Percentiles rank a stretch among this genome's conserved stretches.
Conservation (phyloP, 2,113 vertebrate genomes). For the Chaenogobius annularis region DNA sequence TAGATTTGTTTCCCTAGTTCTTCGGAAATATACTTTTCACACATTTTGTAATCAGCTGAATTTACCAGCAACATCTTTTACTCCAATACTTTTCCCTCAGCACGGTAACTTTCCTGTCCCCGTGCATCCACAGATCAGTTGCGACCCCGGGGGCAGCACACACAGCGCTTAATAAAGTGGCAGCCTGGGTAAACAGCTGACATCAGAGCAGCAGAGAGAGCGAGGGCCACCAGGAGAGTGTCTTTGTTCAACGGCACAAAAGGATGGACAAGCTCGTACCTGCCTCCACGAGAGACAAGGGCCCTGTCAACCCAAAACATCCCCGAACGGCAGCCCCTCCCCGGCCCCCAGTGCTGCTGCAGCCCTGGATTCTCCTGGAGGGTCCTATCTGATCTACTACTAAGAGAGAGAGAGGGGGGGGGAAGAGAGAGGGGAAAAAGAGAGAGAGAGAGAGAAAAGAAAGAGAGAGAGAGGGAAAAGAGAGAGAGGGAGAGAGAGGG, state of each 20-base stretch:
- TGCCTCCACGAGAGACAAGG: conserved; percentile 1
- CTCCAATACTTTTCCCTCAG: too few species aligned
- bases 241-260: conserved; percentile 5
- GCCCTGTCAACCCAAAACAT: conserved; percentile 4
- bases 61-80: too few species aligned
- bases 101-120: too few species aligned
- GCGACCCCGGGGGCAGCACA: neutral
- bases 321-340: neutral
- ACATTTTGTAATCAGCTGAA: too few species aligned
- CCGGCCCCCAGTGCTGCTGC: neutral
- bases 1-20: too few species aligned
- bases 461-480: too few species aligned
- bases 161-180: neutral
- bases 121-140: neutral
- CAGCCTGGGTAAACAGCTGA: neutral
- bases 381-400: neutral
- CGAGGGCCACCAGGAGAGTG: conserved; percentile 1
- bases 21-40: too few species aligned
- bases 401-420: too few species aligned
- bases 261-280: conserved; percentile 7
- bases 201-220: neutral
- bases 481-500: too few species aligned
- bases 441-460: too few species aligned
- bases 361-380: neutral
- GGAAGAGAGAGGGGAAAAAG: too few species aligned